These are phyloP conservation scores for Macrophya annulata DNA, from an alignment of 2,888 invertebrate genomes.

Conservation along the genomic window DNA sequence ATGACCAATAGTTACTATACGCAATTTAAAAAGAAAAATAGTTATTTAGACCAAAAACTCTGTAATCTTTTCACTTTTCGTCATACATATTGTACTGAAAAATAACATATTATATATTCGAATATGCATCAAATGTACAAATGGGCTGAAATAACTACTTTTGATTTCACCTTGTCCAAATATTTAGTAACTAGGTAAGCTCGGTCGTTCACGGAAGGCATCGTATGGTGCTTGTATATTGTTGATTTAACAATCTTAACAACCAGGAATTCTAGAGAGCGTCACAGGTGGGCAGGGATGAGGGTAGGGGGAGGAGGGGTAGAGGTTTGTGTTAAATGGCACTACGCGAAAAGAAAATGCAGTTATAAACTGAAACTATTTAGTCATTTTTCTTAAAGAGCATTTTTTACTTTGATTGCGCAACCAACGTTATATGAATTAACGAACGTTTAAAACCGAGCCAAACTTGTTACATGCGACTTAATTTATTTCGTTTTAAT, in stretches of 20 bases:
- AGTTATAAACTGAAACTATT: constrained; percentile 57
- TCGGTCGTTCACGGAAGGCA: constrained; percentile 80
- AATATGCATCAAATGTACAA: constrained; percentile 33
- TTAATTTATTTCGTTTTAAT: constrained; percentile 21
- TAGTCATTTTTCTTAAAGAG: neutral
- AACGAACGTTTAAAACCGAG: constrained; percentile 36
- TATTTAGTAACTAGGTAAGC: constrained; percentile 76
- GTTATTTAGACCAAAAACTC: constrained; percentile 60
- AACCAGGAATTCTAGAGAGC: constrained; percentile 63
- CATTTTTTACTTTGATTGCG: neutral
- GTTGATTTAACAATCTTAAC: constrained; percentile 78
- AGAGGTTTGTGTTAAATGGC: neutral
- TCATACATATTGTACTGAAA: constrained; percentile 38
- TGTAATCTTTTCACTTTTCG: constrained; percentile 9
- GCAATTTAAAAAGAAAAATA: constrained; percentile 61
- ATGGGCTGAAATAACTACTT: constrained; percentile 55
- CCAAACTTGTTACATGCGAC: constrained; percentile 51
- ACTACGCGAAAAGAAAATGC: neutral
- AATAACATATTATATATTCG: constrained; percentile 18
- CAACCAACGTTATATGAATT: constrained; percentile 5
- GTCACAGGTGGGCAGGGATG: neutral
- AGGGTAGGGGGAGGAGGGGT: neutral
- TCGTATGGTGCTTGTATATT: constrained; percentile 78
- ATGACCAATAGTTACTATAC: constrained; percentile 69
- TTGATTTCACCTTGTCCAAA: constrained; percentile 52